phyloP scores from a whole-genome alignment of 1,140 invertebrate genomes.

The Schlechtendalia chinensis region DNA sequence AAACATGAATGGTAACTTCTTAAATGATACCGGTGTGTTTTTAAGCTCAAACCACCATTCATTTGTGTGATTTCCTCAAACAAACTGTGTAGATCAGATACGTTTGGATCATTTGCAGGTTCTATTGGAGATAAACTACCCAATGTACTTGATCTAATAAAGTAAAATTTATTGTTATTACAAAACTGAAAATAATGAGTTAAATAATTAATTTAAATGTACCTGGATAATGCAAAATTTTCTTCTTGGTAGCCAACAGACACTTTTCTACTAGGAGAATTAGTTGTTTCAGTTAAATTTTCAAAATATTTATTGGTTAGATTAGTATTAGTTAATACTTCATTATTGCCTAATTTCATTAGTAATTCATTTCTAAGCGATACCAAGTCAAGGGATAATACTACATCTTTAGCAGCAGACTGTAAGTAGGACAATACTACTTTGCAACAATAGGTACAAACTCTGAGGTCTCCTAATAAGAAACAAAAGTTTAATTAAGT shows the following conservation, averaged over 20 bases:
- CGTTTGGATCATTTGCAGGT: slow-evolving; percentile 9
- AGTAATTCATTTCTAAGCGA: slow-evolving; percentile 80
- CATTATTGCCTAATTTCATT: slow-evolving; percentile 62
- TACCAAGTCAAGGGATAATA: slow-evolving; percentile 74
- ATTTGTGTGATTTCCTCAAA: slow-evolving; percentile 71
- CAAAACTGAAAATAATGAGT: not conserved
- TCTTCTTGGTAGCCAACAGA: slow-evolving; percentile 78
- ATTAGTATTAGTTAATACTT: slow-evolving; percentile 31
- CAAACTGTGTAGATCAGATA: slow-evolving; percentile 55
- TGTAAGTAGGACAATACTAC: slow-evolving; percentile 85
- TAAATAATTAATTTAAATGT: not conserved
- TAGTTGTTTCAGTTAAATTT: slow-evolving; percentile 40
- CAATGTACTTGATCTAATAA: slow-evolving; percentile 24
- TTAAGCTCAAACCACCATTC: slow-evolving; percentile 63
- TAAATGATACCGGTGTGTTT: slow-evolving; percentile 66
- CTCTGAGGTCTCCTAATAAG: slow-evolving; percentile 75
- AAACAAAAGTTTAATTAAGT: slow-evolving; percentile 30
- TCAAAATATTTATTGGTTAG: slow-evolving; percentile 1
- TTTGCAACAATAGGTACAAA: slow-evolving; percentile 92
- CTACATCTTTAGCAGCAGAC: slow-evolving; percentile 72
- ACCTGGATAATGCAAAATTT: slow-evolving; percentile 62
- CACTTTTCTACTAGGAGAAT: slow-evolving; percentile 55
- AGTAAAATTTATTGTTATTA: not conserved
- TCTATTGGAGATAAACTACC: slow-evolving; percentile 36
- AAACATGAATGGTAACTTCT: slow-evolving; percentile 69